phyloP scores from a whole-genome alignment of 2,888 invertebrate species.

The Tachystola acroxantha region DNA sequence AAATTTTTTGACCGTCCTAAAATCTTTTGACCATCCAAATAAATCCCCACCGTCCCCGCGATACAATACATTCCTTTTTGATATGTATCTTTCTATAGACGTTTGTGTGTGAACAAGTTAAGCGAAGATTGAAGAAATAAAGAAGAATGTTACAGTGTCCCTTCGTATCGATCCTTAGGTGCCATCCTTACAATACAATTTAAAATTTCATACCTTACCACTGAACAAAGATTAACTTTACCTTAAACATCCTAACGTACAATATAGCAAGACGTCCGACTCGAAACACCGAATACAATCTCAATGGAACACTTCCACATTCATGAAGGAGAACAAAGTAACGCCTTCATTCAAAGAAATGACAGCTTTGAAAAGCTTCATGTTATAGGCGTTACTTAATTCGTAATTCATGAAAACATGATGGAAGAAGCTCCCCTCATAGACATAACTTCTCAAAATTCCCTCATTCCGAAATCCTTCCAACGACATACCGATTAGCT shows the following conservation, averaged over 20 bases:
- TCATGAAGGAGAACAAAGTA: not conserved
- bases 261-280: slow-evolving; percentile 57
- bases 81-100: slow-evolving; percentile 75
- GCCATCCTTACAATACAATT: slow-evolving; percentile 52
- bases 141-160: slow-evolving; percentile 60
- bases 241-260: slow-evolving; percentile 62
- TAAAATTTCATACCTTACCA: slow-evolving; percentile 59
- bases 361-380: not conserved
- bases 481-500: slow-evolving; percentile 67
- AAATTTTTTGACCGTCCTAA: too few relatives aligned
- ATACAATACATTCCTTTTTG: slow-evolving; percentile 59
- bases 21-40: slow-evolving; percentile 43
- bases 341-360: too few relatives aligned
- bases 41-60: slow-evolving; percentile 48
- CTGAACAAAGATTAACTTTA: slow-evolving; percentile 61
- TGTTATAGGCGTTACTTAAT: slow-evolving; percentile 2
- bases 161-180: slow-evolving; percentile 66
- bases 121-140: slow-evolving; percentile 49
- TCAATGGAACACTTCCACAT: slow-evolving; percentile 11
- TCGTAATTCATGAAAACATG: not conserved
- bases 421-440: slow-evolving; percentile 39
- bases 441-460: slow-evolving; percentile 44
- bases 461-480: slow-evolving; percentile 60
- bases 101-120: slow-evolving; percentile 40
- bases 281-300: slow-evolving; percentile 44